phyloP scores from a whole-genome alignment of 2,113 vertebrate genomes.

The Crotophaga sulcirostris region DNA sequence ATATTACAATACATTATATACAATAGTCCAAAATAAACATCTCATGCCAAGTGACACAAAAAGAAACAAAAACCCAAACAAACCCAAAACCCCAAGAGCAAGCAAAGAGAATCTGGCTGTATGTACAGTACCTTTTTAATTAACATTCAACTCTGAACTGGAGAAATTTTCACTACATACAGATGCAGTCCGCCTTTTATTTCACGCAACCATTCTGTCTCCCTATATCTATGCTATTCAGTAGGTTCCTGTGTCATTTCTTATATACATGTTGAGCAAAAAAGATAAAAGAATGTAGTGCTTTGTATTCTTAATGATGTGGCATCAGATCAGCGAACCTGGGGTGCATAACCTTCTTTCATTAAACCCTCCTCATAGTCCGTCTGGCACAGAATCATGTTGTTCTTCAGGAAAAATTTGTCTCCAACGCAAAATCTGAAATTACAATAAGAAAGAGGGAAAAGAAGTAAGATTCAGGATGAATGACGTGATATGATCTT shows the following conservation, averaged over 20 bases:
- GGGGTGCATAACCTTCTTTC: conserved; percentile 97
- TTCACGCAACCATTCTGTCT: conserved; percentile 73
- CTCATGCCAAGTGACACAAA: conserved; percentile 94
- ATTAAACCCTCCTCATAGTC: conserved; percentile 99
- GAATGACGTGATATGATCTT: background rate
- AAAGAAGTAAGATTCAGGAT: background rate
- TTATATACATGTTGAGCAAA: conserved; percentile 81
- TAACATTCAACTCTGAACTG: conserved; percentile 82
- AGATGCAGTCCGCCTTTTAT: conserved; percentile 78
- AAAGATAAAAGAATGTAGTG: conserved; percentile 83
- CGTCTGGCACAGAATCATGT: conserved; percentile 99
- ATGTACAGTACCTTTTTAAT: conserved; percentile 83
- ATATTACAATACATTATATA: conserved; percentile 98
- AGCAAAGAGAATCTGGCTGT: conserved; percentile 75
- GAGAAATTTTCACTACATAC: conserved; percentile 81
- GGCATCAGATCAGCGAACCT: conserved; percentile 88
- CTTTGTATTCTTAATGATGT: conserved; percentile 78
- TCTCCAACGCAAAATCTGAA: conserved; percentile 98
- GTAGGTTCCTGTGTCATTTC: conserved; percentile 80
- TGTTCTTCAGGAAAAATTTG: conserved; percentile 99
- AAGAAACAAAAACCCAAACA: conserved; percentile 75
- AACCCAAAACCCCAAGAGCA: conserved; percentile 83
- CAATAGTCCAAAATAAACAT: conserved; percentile 97
- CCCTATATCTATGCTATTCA: conserved; percentile 90
- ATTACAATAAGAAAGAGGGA: conserved; percentile 16